Evolutionary conservation across 2,888 invertebrate genomes (phyloP).

Genomic region (Leuctra nigra): DNA sequence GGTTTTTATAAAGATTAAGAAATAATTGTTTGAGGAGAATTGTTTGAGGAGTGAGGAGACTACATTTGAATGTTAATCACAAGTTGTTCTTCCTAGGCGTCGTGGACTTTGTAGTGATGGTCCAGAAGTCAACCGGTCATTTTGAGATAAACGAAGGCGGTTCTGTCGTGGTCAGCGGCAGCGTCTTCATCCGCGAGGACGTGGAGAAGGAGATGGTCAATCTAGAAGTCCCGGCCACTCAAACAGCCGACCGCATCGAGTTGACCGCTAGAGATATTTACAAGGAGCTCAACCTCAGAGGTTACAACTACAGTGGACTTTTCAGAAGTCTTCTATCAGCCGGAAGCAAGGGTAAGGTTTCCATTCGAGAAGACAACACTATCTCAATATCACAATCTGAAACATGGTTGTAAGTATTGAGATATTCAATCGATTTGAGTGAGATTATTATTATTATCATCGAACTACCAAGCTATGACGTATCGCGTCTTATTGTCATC

Average conservation of each 20-base stretch:
- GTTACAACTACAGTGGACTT: conserved; percentile 57
- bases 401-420: too few species aligned
- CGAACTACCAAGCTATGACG: too few species aligned
- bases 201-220: background rate
- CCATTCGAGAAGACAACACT: too few species aligned
- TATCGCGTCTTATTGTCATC: too few species aligned
- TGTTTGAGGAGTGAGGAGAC: too few species aligned
- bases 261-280: conserved; percentile 49
- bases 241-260: background rate
- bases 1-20: too few species aligned
- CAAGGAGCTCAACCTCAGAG: conserved; percentile 61
- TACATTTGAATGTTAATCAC: too few species aligned
- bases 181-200: background rate
- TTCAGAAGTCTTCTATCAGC: conserved; percentile 37
- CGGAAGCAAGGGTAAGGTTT: conserved; percentile 19
- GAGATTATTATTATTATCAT: too few species aligned
- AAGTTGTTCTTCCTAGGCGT: conserved; percentile 24
- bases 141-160: conserved; percentile 28
- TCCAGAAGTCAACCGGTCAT: conserved; percentile 25
- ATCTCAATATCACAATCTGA: too few species aligned
- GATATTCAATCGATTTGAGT: too few species aligned
- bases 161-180: conserved; percentile 20
- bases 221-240: background rate
- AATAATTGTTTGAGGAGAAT: too few species aligned
- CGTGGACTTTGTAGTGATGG: conserved; percentile 26